phyloP scores from a whole-genome alignment of 2,888 invertebrate species.

The Eurytoma californica region DNA sequence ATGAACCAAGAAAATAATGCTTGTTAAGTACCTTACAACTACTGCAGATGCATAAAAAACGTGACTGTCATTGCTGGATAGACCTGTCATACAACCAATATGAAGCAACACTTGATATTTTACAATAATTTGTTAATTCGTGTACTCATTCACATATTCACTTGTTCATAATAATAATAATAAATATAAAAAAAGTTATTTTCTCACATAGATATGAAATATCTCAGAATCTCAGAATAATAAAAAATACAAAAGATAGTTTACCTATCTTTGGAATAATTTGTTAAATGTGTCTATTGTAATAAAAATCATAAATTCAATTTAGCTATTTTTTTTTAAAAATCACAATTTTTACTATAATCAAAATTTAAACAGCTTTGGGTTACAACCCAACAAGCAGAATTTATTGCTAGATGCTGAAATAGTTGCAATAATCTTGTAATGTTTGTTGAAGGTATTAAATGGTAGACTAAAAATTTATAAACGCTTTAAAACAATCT shows the following conservation, averaged over 20 bases:
- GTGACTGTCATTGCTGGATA: constrained; percentile 50
- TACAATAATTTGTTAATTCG: constrained; percentile 49
- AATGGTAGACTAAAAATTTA: constrained; percentile 43
- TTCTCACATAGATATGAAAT: constrained; percentile 26
- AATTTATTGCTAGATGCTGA: constrained; percentile 20
- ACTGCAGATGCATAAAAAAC: constrained; percentile 56
- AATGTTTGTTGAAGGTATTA: constrained; percentile 16
- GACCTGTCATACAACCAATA: constrained; percentile 55
- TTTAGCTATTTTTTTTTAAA: constrained; percentile 31
- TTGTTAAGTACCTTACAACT: constrained; percentile 61
- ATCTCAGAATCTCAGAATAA: constrained; percentile 33
- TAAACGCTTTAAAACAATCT: constrained; percentile 41
- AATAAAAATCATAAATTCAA: constrained; percentile 34
- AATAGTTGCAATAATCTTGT: constrained; percentile 32
- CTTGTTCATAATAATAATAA: constrained; percentile 52
- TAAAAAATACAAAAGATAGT: constrained; percentile 45
- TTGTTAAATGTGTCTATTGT: constrained; percentile 35
- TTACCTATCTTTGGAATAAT: constrained; percentile 51
- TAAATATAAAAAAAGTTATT: constrained; percentile 35
- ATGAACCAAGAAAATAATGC: constrained; percentile 65
- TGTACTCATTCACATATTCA: constrained; percentile 52
- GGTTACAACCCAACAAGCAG: constrained; percentile 13
- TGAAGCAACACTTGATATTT: constrained; percentile 51
- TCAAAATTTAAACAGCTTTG: constrained; percentile 29
- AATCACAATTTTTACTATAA: constrained; percentile 25